Evolutionary conservation across 1,140 invertebrate species (phyloP), one percentile per base, ranked within the genome.

Genomic region (Heliconius nattereri): DNA sequence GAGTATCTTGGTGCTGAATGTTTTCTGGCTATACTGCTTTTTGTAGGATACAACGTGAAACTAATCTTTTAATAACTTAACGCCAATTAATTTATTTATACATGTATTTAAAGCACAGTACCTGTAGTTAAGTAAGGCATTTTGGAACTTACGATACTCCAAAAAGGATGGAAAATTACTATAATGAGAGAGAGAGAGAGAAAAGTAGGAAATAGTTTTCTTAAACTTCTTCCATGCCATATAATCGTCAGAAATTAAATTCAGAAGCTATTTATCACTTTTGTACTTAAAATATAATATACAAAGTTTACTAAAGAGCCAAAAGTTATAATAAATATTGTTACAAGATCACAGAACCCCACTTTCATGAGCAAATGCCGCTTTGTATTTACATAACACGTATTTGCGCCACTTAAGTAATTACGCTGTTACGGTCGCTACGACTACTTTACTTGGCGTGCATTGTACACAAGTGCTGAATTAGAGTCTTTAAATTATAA

Each of bases 371-470:
- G 57, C 23, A 66, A 66, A 16, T 66, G 57, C 11, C 23, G 20
- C 57, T 66, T 66, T 26, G 57, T 29, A 66, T 66, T 66, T 66
- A 26, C 57, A 66, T 66, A 66, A 66, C 57, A 66, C 23, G 23
- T 66, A 66, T 66, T 66, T 66, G 57, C 57, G n/a, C 57, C 57
- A 66, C 57, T 66, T 66, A 66, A 66, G 57, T 16, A 66, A 66
- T 66, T 66, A 66, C 23, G 57, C 57, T 66, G 57, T 66, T 66
- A 23, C 57, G 57, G 57, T 66, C n/a, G 57, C 57, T 26, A 66
- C 23, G 29, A 66, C 57, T 66, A 66, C 57, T 66, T 66, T 13
- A 66, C 11, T 66, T 66, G 57, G 9, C 57, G 57, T 66, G 57
- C 57, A 29, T 66, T 16, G 57, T 26, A 66, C 11, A 66, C 57